Percentiles rank a stretch among this genome's conserved stretches.
Conservation (phyloP, 2,113 vertebrate species). For the Hemichromis elongatus region DNA sequence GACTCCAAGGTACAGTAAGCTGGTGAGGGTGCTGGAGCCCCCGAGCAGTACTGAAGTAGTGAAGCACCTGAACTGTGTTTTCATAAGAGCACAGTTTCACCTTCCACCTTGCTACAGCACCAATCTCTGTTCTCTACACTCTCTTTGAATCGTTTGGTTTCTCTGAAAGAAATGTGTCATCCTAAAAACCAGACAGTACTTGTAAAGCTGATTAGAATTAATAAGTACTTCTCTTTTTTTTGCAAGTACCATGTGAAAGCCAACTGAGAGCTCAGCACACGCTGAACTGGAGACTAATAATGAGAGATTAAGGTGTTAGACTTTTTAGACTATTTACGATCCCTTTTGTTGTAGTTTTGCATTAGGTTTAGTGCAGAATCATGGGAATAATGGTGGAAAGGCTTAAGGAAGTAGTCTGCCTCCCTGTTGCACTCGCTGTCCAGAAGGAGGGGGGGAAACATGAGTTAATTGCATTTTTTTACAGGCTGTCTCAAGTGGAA, state of each 20-base stretch:
- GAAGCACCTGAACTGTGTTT: slow-evolving; percentile 20
- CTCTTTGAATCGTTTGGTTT: not conserved
- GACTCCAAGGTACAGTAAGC: not conserved
- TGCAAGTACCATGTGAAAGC: not conserved
- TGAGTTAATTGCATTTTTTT: slow-evolving; percentile 64
- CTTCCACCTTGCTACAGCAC: not conserved
- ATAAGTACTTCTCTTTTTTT: not conserved
- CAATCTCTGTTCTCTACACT: not conserved
- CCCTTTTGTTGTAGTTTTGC: not conserved
- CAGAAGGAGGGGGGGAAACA: slow-evolving; percentile 31
- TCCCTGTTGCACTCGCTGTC: slow-evolving; percentile 36
- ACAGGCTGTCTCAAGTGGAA: slow-evolving; percentile 63
- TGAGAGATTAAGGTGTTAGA: not conserved
- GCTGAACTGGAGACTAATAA: not conserved
- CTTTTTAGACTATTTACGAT: not conserved
- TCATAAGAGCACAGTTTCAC: not conserved
- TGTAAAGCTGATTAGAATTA: not conserved
- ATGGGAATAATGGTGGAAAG: slow-evolving; percentile 18
- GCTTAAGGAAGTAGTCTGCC: slow-evolving; percentile 29
- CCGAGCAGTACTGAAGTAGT: not conserved
- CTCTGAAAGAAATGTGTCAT: not conserved
- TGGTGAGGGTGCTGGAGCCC: not conserved
- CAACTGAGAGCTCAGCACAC: not conserved
- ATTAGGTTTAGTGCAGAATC: not conserved
- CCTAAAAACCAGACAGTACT: not conserved